Conservation (phyloP, 2,888 invertebrate species). For the Vesta saturnalis region DNA sequence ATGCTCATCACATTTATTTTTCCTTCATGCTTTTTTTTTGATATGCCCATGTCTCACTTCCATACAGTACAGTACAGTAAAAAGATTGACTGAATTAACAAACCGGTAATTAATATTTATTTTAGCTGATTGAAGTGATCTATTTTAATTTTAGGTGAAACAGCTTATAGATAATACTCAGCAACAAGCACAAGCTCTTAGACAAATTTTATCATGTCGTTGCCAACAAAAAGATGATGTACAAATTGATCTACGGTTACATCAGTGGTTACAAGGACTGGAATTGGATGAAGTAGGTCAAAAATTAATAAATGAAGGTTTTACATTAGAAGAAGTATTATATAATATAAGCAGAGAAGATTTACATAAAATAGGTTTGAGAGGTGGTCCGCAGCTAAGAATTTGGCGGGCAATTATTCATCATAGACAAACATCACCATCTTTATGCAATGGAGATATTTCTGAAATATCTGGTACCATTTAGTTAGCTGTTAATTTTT, state of each 20-base stretch:
- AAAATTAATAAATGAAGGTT: conserved; percentile 78
- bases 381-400: conserved; percentile 84
- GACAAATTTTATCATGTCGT: conserved; percentile 53
- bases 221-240: conserved; percentile 55
- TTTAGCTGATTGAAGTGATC: neutral
- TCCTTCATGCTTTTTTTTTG: too few species aligned
- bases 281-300: conserved; percentile 76
- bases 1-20: too few species aligned
- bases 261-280: conserved; percentile 77
- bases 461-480: conserved; percentile 26
- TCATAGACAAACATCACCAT: conserved; percentile 60
- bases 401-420: conserved; percentile 85
- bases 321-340: conserved; percentile 81
- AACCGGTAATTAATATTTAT: neutral
- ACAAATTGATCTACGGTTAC: conserved; percentile 67
- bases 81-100: too few species aligned
- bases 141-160: conserved; percentile 48
- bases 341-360: conserved; percentile 85
- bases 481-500: conserved; percentile 16
- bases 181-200: conserved; percentile 48
- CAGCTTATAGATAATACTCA: conserved; percentile 51
- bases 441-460: conserved; percentile 25
- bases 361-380: conserved; percentile 79
- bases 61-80: too few species aligned
- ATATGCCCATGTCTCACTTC: too few species aligned